Percentiles rank a stretch among this genome's conserved stretches.
Conservation (phyloP, 1,140 invertebrate genomes). For the Mylabris phalerata region DNA sequence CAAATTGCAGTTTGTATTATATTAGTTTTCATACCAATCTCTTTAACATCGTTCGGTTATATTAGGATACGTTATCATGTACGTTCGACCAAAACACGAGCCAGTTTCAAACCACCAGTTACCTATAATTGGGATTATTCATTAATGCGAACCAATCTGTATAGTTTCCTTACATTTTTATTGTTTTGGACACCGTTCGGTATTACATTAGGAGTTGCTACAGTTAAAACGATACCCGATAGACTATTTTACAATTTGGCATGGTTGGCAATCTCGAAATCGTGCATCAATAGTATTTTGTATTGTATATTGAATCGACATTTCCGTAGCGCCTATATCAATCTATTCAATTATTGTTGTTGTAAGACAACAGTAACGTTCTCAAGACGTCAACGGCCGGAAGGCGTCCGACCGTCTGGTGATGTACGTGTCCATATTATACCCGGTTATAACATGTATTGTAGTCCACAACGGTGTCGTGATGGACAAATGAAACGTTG, state of each 20-base stretch:
- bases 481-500: constrained; percentile 39
- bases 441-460: constrained; percentile 63
- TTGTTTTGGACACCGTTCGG: constrained; percentile 65
- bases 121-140: constrained; percentile 59
- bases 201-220: constrained; percentile 48
- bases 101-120: constrained; percentile 55
- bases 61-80: constrained; percentile 41
- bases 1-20: constrained; percentile 49
- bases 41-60: constrained; percentile 48
- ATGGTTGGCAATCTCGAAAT: constrained; percentile 63
- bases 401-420: constrained; percentile 49
- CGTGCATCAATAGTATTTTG: constrained; percentile 59
- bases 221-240: constrained; percentile 45
- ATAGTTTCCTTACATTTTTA: constrained; percentile 57
- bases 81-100: constrained; percentile 38
- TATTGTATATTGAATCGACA: constrained; percentile 60
- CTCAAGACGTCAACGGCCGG: constrained; percentile 55
- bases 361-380: constrained; percentile 73
- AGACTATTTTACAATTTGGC: constrained; percentile 56
- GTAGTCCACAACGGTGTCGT: constrained; percentile 48
- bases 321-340: constrained; percentile 68
- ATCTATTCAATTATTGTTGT: constrained; percentile 75
- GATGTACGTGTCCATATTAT: constrained; percentile 74
- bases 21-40: constrained; percentile 49
- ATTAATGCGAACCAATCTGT: constrained; percentile 57